These are phyloP conservation scores for Zelleria hepariella DNA, from an alignment of 2,888 invertebrate species.

Conservation along the genomic window DNA sequence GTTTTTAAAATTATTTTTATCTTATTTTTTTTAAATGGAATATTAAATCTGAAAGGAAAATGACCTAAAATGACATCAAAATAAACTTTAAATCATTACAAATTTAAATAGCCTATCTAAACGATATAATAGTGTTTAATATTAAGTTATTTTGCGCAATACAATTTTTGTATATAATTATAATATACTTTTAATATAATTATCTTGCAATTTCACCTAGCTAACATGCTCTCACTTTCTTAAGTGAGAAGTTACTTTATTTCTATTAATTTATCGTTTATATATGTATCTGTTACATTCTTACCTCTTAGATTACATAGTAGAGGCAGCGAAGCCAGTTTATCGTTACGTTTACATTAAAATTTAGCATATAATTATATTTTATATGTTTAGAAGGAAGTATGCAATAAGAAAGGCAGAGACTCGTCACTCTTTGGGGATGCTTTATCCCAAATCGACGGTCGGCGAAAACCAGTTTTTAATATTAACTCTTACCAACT, in stretches of 20 bases:
- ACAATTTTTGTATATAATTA: conserved; percentile 36
- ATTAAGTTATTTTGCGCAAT: conserved; percentile 30
- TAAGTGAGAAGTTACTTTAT: conserved; percentile 4
- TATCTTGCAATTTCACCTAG: conserved; percentile 56
- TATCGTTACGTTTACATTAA: conserved; percentile 15
- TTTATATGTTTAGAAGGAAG: conserved; percentile 33
- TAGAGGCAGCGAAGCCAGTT: conserved; percentile 38
- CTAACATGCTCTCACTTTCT: conserved; percentile 26
- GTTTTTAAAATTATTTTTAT: conserved; percentile 15
- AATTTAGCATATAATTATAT: conserved; percentile 28
- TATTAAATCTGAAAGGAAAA: conserved; percentile 9
- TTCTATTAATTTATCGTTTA: conserved; percentile 5
- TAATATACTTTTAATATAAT: conserved; percentile 45
- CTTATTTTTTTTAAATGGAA: conserved; percentile 18
- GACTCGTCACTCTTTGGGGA: conserved; percentile 21
- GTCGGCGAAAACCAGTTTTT: conserved; percentile 14
- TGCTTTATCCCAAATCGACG: background rate
- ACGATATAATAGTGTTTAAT: conserved; percentile 28
- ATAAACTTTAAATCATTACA: conserved; percentile 25
- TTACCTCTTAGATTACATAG: conserved; percentile 24
- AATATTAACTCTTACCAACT: conserved; percentile 20
- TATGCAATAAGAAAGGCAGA: conserved; percentile 48
- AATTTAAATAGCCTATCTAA: conserved; percentile 59
- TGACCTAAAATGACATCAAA: conserved; percentile 14
- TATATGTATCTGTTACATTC: conserved; percentile 7